Percentiles rank a stretch among this genome's conserved stretches.
phyloP scores from a whole-genome alignment of 2,113 vertebrate genomes.

The Etia nguti region DNA sequence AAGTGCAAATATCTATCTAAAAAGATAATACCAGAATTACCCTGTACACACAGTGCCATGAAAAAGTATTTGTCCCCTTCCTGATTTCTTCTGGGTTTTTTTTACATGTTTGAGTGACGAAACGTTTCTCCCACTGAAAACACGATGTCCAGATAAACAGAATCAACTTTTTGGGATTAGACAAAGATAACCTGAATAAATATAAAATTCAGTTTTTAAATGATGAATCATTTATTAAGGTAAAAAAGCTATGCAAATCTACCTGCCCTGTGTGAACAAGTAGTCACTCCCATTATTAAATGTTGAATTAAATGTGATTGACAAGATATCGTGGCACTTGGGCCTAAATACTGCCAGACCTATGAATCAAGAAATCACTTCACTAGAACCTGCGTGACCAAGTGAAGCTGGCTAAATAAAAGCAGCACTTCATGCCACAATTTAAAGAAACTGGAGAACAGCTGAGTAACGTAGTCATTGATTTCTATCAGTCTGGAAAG shows the following conservation, averaged over 20 bases:
- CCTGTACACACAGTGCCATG: neutral
- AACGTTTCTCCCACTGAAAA: neutral
- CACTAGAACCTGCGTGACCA: neutral
- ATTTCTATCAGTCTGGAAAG: neutral
- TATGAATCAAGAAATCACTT: neutral
- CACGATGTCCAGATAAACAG: rapidly evolving
- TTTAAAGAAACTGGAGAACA: neutral
- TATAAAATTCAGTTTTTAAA: neutral
- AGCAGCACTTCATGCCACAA: rapidly evolving
- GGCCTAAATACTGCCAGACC: neutral
- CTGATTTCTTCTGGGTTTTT: rapidly evolving
- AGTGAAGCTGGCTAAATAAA: neutral
- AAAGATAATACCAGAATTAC: neutral
- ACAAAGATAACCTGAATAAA: neutral
- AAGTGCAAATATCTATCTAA: rapidly evolving
- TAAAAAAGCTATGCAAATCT: neutral
- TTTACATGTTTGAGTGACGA: neutral
- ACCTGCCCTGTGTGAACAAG: rapidly evolving
- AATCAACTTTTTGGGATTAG: neutral
- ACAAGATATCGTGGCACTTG: rapidly evolving
- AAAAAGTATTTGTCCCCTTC: neutral
- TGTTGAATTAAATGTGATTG: no score
- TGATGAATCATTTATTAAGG: neutral
- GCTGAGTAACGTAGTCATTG: neutral
- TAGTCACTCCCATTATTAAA: rapidly evolving